A percentile compares a stretch with the other conserved stretches of the same genome.
These are phyloP conservation scores for Ceryle rudis DNA, from an alignment of 2,797 vertebrate genomes.

Conservation along the genomic window DNA sequence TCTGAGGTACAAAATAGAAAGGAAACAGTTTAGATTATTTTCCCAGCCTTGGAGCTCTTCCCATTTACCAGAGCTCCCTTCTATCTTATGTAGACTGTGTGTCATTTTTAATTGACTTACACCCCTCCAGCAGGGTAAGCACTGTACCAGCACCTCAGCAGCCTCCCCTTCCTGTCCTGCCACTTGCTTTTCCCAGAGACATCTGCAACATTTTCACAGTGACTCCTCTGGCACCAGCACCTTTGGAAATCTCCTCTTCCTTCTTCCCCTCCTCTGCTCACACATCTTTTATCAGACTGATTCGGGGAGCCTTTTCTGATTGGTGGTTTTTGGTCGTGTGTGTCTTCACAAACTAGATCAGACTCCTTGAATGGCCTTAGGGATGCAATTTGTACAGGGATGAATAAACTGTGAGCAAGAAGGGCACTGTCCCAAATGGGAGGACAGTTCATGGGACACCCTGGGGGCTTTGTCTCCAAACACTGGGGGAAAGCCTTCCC, in stretches of 20 bases:
- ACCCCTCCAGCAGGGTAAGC: neutral
- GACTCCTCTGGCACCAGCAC: neutral
- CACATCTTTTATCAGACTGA: neutral
- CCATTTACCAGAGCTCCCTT: neutral
- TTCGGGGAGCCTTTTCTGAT: neutral
- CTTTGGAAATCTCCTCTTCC: neutral
- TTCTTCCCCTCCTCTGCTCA: neutral
- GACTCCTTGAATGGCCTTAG: neutral
- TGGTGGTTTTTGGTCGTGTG: neutral
- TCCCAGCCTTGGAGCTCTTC: neutral
- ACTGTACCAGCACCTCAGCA: neutral
- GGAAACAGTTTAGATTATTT: neutral
- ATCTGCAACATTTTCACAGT: neutral
- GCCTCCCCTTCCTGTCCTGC: neutral
- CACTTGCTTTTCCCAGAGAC: neutral
- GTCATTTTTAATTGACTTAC: neutral
- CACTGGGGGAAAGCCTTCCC: fast-evolving
- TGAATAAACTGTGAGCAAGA: neutral
- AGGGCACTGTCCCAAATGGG: neutral
- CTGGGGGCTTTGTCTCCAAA: neutral
- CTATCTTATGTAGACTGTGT: neutral
- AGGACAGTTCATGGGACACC: neutral
- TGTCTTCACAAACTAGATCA: neutral
- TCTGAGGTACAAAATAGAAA: neutral
- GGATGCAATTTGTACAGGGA: neutral